phyloP scores from a whole-genome alignment of 2,888 invertebrate genomes.

The Agonum fuliginosum region DNA sequence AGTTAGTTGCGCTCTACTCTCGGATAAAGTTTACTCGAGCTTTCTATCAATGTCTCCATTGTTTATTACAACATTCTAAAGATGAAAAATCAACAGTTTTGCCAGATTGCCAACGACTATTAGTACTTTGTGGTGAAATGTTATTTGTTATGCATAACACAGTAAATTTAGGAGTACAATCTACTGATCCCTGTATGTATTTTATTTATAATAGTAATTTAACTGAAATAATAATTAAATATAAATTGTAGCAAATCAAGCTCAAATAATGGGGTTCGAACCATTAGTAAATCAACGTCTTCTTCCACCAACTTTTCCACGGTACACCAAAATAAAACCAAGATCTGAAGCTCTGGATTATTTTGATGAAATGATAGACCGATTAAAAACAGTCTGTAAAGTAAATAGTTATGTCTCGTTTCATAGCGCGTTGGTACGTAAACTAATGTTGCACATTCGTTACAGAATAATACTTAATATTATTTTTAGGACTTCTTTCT shows the following conservation, averaged over 20 bases:
- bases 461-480: conserved; percentile 7
- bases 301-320: conserved; percentile 98
- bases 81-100: conserved; percentile 78
- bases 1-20: conserved; percentile 82
- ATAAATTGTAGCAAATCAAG: conserved; percentile 77
- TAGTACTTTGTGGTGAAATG: conserved; percentile 88
- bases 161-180: conserved; percentile 83
- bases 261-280: conserved; percentile 94
- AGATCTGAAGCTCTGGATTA: conserved; percentile 86
- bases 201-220: conserved; percentile 55
- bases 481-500: conserved; percentile 89
- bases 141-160: conserved; percentile 87
- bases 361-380: conserved; percentile 87
- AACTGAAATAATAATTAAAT: conserved; percentile 56
- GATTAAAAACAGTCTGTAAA: conserved; percentile 88
- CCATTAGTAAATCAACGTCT: conserved; percentile 96
- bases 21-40: conserved; percentile 91
- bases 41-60: conserved; percentile 86
- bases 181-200: conserved; percentile 77
- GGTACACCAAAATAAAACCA: conserved; percentile 94
- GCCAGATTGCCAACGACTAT: conserved; percentile 86
- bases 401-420: conserved; percentile 86
- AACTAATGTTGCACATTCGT: conserved; percentile 1
- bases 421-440: conserved; percentile 85
- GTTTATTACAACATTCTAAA: conserved; percentile 77